Evolutionary conservation across 37 sponge, comb jelly and placozoan genomes (phyloP).

Genomic region (Trichoplax adhaerens): DNA sequence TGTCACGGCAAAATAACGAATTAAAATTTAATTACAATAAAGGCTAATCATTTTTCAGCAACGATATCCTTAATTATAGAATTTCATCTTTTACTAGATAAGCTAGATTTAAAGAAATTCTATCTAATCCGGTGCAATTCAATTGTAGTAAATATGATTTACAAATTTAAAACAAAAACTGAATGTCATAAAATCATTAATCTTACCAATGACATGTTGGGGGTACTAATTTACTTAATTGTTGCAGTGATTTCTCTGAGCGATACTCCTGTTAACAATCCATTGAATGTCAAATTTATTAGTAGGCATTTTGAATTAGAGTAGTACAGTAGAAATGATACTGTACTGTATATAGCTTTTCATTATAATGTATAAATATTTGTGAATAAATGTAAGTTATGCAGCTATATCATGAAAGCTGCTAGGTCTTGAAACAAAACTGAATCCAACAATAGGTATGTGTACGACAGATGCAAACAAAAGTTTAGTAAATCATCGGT

Average conservation of each 20-base stretch:
- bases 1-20: constrained; percentile 8
- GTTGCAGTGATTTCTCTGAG: constrained; percentile 87
- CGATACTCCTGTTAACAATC: constrained; percentile 64
- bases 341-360: too few species aligned
- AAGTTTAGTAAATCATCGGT: too few species aligned
- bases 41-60: neutral
- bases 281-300: too few species aligned
- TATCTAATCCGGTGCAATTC: neutral
- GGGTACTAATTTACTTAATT: constrained; percentile 75
- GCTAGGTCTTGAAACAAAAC: too few species aligned
- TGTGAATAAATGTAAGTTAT: too few species aligned
- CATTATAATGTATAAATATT: too few species aligned
- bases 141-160: neutral
- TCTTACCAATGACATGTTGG: constrained; percentile 91
- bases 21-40: neutral
- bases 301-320: too few species aligned
- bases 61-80: neutral
- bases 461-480: too few species aligned
- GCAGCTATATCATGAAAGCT: too few species aligned
- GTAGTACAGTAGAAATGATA: too few species aligned
- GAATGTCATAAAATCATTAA: neutral
- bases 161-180: neutral
- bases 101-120: neutral
- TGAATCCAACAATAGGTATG: too few species aligned
- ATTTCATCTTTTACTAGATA: neutral